Conservation (phyloP, 2,797 vertebrate genomes). For the Huso huso region DNA sequence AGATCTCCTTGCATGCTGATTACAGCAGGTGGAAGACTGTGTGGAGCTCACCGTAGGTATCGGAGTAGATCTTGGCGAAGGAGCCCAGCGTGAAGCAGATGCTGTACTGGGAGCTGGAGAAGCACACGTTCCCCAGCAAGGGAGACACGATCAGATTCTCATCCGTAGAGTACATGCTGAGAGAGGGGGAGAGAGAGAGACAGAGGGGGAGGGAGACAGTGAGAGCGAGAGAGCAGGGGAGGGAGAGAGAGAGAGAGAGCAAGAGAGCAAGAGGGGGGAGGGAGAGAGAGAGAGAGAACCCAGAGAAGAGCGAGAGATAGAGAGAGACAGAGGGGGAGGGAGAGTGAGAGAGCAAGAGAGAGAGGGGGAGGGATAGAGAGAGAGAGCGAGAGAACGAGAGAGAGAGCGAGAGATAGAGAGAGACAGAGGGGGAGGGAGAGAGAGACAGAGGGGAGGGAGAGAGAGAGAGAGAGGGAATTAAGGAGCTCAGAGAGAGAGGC, state of each 20-base stretch:
- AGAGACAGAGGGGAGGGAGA: too few species aligned
- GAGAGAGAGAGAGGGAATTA: slow-evolving; percentile 5
- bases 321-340: too few species aligned
- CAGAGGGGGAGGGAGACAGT: too few species aligned
- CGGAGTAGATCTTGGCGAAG: slow-evolving; percentile 96
- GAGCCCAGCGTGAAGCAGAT: slow-evolving; percentile 96
- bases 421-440: neutral
- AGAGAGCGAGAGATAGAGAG: neutral
- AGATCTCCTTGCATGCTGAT: neutral
- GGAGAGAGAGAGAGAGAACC: neutral
- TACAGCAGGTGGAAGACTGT: neutral
- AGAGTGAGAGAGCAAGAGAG: neutral
- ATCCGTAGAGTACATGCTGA: slow-evolving; percentile 94
- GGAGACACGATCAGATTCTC: slow-evolving; percentile 93
- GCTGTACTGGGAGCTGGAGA: slow-evolving; percentile 94
- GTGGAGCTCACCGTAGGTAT: slow-evolving; percentile 80
- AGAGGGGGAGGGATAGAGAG: neutral
- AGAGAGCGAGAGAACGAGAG: neutral
- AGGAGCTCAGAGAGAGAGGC: neutral
- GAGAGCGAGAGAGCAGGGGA: neutral
- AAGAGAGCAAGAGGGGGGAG: neutral
- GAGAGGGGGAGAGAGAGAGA: neutral
- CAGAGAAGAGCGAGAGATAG: neutral
- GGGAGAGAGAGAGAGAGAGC: neutral
- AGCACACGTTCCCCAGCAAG: slow-evolving; percentile 93